phyloP scores from a whole-genome alignment of 1,140 invertebrate genomes.

The Dreissena polymorpha region DNA sequence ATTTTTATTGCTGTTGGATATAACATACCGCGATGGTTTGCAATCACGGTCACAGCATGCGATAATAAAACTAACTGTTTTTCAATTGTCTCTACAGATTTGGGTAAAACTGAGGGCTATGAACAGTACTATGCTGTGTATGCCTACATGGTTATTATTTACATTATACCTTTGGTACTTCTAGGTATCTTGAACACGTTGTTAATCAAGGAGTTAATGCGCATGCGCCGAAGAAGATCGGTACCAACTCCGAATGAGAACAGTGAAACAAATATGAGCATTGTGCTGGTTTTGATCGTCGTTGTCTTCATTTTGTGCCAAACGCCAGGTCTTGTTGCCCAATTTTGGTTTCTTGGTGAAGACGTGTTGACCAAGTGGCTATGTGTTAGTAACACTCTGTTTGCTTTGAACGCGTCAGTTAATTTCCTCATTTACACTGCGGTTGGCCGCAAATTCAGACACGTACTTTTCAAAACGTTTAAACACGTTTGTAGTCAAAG shows the following conservation, averaged over 20 bases:
- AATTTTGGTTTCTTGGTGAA: constrained; percentile 66
- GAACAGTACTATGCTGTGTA: constrained; percentile 65
- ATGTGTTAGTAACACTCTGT: constrained; percentile 72
- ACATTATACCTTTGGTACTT: constrained; percentile 67
- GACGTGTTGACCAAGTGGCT: constrained; percentile 67
- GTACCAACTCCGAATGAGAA: constrained; percentile 72
- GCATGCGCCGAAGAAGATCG: constrained; percentile 68
- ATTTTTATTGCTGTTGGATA: constrained; percentile 67
- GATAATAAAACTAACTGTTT: constrained; percentile 51
- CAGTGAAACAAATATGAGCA: constrained; percentile 74
- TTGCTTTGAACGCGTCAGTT: constrained; percentile 75
- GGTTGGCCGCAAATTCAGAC: constrained; percentile 72
- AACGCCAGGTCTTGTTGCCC: constrained; percentile 73
- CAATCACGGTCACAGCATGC: constrained; percentile 60
- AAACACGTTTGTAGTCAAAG: constrained; percentile 24
- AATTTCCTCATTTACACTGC: constrained; percentile 77
- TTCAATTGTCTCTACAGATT: constrained; percentile 58
- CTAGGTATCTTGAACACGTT: constrained; percentile 65
- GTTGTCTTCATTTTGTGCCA: constrained; percentile 76
- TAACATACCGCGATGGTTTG: constrained; percentile 76
- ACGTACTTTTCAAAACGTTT: constrained; percentile 67
- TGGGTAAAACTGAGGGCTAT: constrained; percentile 66
- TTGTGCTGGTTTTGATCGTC: constrained; percentile 74
- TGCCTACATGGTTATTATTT: constrained; percentile 71
- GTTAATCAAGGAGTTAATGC: constrained; percentile 74